phyloP scores from a whole-genome alignment of 2,113 vertebrate genomes.

The Capreolus pygargus region DNA sequence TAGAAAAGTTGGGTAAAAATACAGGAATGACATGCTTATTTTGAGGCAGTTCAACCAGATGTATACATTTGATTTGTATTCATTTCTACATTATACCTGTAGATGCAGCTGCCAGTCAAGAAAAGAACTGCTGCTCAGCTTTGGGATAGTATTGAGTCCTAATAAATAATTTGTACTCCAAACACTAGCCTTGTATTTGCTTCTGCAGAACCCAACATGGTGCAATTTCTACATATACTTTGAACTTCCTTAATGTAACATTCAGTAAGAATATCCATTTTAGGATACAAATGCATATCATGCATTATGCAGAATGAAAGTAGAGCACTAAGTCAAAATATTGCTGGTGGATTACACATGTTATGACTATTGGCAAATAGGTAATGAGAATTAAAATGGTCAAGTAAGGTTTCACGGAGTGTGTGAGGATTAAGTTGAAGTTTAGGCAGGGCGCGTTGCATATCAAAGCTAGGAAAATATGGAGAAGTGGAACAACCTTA shows the following conservation, averaged over 20 bases:
- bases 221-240: neutral
- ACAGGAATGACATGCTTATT: neutral
- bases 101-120: neutral
- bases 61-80: neutral
- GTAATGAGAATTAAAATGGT: neutral
- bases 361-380: neutral
- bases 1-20: neutral
- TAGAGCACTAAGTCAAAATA: neutral
- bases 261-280: neutral
- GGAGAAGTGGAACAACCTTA: neutral
- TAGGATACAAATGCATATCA: neutral
- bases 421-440: neutral
- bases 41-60: neutral
- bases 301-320: neutral
- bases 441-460: neutral
- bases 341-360: neutral
- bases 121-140: neutral
- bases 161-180: neutral
- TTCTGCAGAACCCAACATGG: neutral
- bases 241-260: neutral
- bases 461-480: neutral
- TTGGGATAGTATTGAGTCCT: neutral
- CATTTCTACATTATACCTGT: neutral
- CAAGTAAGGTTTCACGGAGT: neutral
- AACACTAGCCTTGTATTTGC: neutral